Evolutionary conservation across 2,888 invertebrate genomes (phyloP), one percentile per base, ranked within the genome.

Genomic region (Cheilosia impressa): DNA sequence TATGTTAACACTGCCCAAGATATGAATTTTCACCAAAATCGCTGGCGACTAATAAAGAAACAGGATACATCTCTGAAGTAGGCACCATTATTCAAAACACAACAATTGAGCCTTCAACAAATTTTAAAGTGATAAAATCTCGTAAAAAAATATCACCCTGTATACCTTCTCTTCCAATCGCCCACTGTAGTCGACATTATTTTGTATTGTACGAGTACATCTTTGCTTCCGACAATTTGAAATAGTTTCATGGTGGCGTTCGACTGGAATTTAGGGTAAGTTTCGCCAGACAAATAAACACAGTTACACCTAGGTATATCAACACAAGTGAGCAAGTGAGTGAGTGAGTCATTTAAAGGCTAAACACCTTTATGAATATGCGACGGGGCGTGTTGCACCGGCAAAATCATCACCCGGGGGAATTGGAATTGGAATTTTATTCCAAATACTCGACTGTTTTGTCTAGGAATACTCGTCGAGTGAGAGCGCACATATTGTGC

Each of bases 181-280:
- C 27, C 41, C 52, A 72, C 52, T 62, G 62, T 65, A 10, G 0
- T 9, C 9, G 6, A 47, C 17, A 10, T 24, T 24, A 10, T 24
- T 24, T 53, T 24, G 22, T 15, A 5, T 22, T 7, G 1, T 27
- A 7, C 22, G 22, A 2, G 13, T 22, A 9, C 34, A 38, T 34
- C 47, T 47, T 52, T 68, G 38, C 73, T 73, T 79, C 63, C 52
- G 73, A 47, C 47, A 47, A 47, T 9, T 47, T 38, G 71, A 31
- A 84, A 84, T 75, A 84, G 68, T 79, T 81, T 22, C 57, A 63
- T 81, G 52, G 45, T 43, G 34, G 38, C 13, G 63, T 57, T 80
- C 58, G 63, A 34, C 27, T 57, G 65, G 84, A 80, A 84, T 84
- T 84, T 65, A 62, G 84, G 75, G 80, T 84, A 84, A 75, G 47